Evolutionary conservation across 2,113 vertebrate species (phyloP).

Genomic region (Caracal caracal): DNA sequence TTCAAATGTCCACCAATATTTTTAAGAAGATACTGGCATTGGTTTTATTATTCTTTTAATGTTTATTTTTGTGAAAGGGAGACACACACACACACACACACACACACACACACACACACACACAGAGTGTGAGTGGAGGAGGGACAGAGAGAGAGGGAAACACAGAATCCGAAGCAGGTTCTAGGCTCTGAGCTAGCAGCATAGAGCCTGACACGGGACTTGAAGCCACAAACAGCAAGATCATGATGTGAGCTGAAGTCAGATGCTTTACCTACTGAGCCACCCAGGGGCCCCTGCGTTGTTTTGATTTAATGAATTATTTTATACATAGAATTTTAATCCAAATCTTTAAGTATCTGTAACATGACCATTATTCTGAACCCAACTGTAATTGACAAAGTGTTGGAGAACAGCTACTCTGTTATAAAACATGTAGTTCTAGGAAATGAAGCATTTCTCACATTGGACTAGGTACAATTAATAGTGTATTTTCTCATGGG

Average conservation of each 20-base stretch:
- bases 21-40: not conserved
- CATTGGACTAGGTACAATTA: constrained; percentile 58
- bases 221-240: too few species aligned
- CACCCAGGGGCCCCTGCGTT: not conserved
- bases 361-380: constrained; percentile 5
- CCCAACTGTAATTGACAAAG: constrained; percentile 36
- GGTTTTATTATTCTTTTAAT: too few species aligned
- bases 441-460: constrained; percentile 45
- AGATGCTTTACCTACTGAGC: too few species aligned
- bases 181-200: too few species aligned
- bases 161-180: too few species aligned
- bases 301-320: not conserved
- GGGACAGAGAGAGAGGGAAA: too few species aligned
- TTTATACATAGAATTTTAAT: not conserved
- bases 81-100: too few species aligned
- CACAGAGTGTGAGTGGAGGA: too few species aligned
- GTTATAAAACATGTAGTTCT: constrained; percentile 44
- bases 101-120: too few species aligned
- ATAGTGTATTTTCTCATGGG: constrained; percentile 44
- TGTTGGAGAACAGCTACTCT: not conserved
- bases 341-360: not conserved
- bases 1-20: not conserved
- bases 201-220: too few species aligned
- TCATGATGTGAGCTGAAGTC: too few species aligned
- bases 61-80: too few species aligned